phyloP scores from a whole-genome alignment of 1,140 invertebrate species.

The Drosophila bocqueti region DNA sequence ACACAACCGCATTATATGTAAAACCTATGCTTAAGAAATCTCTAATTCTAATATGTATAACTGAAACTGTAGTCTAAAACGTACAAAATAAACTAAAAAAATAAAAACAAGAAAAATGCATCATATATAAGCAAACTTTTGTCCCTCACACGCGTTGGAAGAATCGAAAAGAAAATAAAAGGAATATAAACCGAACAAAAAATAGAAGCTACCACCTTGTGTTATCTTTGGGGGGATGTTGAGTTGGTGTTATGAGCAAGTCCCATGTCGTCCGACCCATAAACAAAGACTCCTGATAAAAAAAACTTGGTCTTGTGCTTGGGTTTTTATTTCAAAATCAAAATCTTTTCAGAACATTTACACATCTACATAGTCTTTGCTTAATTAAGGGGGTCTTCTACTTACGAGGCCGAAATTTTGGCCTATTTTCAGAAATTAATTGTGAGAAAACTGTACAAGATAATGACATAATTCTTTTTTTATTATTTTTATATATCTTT shows the following conservation, averaged over 20 bases:
- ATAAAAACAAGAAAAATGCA: constrained; percentile 30
- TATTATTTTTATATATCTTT: no score
- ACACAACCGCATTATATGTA: constrained; percentile 33
- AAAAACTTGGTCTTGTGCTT: background rate
- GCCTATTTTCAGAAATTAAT: no score
- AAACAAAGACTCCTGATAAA: background rate
- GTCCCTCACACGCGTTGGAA: constrained; percentile 40
- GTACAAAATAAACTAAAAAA: constrained; percentile 46
- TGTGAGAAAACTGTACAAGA: no score
- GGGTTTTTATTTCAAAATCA: background rate
- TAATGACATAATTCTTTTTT: no score
- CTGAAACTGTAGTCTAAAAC: constrained; percentile 42
- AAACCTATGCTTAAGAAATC: constrained; percentile 30
- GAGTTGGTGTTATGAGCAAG: background rate
- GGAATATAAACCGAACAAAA: constrained; percentile 33
- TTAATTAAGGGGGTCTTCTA: no score
- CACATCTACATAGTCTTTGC: background rate
- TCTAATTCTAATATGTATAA: constrained; percentile 44
- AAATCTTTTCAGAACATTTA: background rate
- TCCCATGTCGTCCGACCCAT: background rate
- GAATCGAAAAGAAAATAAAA: constrained; percentile 51
- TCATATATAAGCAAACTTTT: constrained; percentile 46
- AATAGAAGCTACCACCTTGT: background rate
- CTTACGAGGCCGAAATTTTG: no score
- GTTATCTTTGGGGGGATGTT: background rate